Percentiles rank a stretch among this genome's conserved stretches.
phyloP scores from a whole-genome alignment of 2,888 invertebrate species.

The Clepsis dumicolana region DNA sequence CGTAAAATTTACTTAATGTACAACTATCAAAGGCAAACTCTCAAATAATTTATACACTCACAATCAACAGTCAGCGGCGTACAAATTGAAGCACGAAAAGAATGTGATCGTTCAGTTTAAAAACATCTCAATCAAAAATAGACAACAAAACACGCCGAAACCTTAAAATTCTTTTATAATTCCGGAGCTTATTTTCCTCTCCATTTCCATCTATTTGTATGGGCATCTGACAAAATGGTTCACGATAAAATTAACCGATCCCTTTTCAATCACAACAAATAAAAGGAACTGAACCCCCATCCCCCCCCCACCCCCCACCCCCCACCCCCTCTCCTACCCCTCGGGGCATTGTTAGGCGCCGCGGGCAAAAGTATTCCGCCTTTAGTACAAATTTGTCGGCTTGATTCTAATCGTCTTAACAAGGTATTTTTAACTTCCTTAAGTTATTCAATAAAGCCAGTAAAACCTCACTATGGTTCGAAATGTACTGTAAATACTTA shows the following conservation, averaged over 20 bases:
- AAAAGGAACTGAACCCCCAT: constrained; percentile 17
- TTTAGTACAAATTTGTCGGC: constrained; percentile 16
- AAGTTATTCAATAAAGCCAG: neutral
- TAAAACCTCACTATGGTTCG: no score
- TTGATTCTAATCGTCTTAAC: constrained; percentile 21
- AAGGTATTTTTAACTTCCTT: neutral
- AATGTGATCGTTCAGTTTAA: neutral
- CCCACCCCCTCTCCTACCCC: constrained; percentile 27
- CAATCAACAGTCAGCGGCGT: no score
- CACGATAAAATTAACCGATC: constrained; percentile 41
- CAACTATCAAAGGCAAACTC: no score
- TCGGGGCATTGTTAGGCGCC: constrained; percentile 30
- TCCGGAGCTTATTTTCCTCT: constrained; percentile 32
- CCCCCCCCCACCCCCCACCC: constrained; percentile 13
- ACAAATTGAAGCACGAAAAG: no score
- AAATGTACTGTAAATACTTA: no score
- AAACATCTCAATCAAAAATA: neutral
- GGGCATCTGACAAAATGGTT: constrained; percentile 42
- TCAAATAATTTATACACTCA: no score
- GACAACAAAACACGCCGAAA: neutral
- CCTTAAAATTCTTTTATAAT: constrained; percentile 21
- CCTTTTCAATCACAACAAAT: constrained; percentile 43
- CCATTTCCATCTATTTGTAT: constrained; percentile 37
- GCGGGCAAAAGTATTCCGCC: constrained; percentile 7
- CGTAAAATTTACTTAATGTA: no score